Evolutionary conservation across 2,113 vertebrate species (phyloP), one percentile per base, ranked within the genome.

Genomic region (Festucalex cinctus): DNA sequence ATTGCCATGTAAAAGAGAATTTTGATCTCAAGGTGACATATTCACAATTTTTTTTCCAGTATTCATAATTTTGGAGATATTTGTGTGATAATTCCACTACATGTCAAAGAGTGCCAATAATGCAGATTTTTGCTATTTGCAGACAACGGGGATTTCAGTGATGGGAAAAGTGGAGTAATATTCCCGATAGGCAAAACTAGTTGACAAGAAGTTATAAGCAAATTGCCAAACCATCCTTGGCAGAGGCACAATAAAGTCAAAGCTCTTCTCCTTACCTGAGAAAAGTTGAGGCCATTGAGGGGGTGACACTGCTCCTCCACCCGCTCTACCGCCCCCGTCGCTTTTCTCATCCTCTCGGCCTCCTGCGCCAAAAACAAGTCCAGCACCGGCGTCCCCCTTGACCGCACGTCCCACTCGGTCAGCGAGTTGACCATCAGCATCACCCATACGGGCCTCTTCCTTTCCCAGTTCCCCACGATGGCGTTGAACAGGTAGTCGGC

Each of bases 371-470:
- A 90, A 89, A 94, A 96, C 67, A 98, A 92, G 83, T 99, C 97
- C 0, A 99, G 91, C 66, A 98, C 95, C 0, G 97, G 96, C 41
- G 95, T 95, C 0, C 97, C 96, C 0, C 96, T 85, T 58, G 95
- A 95, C 66, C 96, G 90, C n/a, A 99, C 93, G 19, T 99, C 97
- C 0, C 94, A 94, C 88, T 99, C 97, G 0, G 97, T 99, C 84
- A 99, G 88, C 0, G 96, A 99, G 91, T 98, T 98, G 71, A 98
- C 95, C 96, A 99, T 98, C 54, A 99, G 94, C 96, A 99, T 98
- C 85, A 99, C 96, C 97, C 97, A 99, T 41, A 99, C 95, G 0
- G 97, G 97, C 77, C 96, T 91, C 86, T 99, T 99, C 82, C 97
- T 93, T 78, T 99, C 97, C 97, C 97, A 99, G 91, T 98, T 98